Evolutionary conservation across 2,113 vertebrate species (phyloP).

Genomic region (Bos javanicus): DNA sequence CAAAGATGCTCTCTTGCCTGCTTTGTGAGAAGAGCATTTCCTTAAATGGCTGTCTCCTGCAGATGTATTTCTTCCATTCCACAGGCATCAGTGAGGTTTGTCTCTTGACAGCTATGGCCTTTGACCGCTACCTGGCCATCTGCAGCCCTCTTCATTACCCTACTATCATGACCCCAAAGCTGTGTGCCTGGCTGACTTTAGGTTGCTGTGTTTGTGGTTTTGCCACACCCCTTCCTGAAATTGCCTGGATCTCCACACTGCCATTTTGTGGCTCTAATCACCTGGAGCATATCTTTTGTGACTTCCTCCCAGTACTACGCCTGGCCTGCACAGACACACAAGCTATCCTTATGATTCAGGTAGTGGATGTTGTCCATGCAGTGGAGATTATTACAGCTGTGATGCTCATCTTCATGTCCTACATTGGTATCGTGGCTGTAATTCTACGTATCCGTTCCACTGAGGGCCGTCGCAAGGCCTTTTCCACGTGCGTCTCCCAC

Average conservation of each 20-base stretch:
- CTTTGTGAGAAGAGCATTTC: constrained; percentile 44
- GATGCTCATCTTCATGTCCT: not conserved
- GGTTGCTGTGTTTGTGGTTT: not conserved
- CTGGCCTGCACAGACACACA: not conserved
- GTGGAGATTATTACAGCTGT: not conserved
- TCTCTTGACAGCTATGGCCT: not conserved
- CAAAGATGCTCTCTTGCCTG: constrained; percentile 43
- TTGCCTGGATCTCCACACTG: not conserved
- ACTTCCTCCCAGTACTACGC: not conserved
- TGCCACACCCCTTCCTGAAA: not conserved
- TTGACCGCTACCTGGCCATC: not conserved
- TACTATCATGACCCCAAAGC: not conserved
- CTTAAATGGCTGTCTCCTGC: constrained; percentile 24
- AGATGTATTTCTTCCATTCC: constrained; percentile 22
- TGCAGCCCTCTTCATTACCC: not conserved
- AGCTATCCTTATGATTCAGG: constrained; percentile 27
- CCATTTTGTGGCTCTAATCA: not conserved
- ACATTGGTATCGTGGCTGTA: not conserved
- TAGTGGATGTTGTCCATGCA: not conserved
- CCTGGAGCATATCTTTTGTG: not conserved
- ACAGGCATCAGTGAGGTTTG: not conserved
- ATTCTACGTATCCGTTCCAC: not conserved
- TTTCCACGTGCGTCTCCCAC: not conserved
- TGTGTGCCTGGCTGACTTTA: not conserved
- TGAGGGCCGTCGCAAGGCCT: not conserved